Percentiles rank a stretch among this genome's conserved stretches.
phyloP scores from a whole-genome alignment of 2,797 vertebrate genomes.

The Paedocypris micromegethes region DNA sequence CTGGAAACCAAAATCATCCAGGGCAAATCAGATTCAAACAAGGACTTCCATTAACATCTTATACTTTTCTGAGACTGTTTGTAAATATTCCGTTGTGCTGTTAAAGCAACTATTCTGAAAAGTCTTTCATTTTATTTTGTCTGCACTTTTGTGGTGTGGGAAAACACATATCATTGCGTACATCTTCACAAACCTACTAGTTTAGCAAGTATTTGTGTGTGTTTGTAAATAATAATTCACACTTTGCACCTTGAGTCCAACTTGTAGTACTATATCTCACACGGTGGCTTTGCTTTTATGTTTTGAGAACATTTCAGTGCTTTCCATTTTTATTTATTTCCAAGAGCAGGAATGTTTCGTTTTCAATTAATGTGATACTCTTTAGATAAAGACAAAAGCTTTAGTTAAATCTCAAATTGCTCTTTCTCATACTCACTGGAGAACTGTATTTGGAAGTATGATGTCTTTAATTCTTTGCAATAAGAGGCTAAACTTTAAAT shows the following conservation, averaged over 20 bases:
- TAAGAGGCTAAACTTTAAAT: background rate
- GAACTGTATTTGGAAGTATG: slow-evolving; percentile 3
- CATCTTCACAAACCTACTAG: slow-evolving; percentile 48
- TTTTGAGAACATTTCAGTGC: slow-evolving; percentile 48
- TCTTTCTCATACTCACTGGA: slow-evolving; percentile 16
- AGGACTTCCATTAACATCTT: slow-evolving; percentile 19
- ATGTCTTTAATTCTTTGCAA: slow-evolving; percentile 4
- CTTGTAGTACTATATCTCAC: slow-evolving; percentile 60
- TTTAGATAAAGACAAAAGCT: background rate
- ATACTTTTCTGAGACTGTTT: slow-evolving; percentile 50
- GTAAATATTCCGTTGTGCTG: slow-evolving; percentile 64
- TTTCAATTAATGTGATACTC: slow-evolving; percentile 2
- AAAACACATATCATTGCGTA: slow-evolving; percentile 41
- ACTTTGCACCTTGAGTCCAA: slow-evolving; percentile 63
- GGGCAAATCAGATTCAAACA: slow-evolving; percentile 48
- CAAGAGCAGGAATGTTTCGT: slow-evolving; percentile 47
- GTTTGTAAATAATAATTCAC: slow-evolving; percentile 66
- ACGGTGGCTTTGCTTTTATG: slow-evolving; percentile 59
- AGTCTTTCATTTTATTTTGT: slow-evolving; percentile 34
- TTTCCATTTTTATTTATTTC: slow-evolving; percentile 55
- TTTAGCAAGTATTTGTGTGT: slow-evolving; percentile 50
- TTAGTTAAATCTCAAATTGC: background rate
- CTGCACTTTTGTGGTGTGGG: slow-evolving; percentile 50
- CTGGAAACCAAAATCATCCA: slow-evolving; percentile 61
- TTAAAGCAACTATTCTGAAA: slow-evolving; percentile 36